Conservation (phyloP, 2,797 vertebrate genomes). For the Siniperca obscura region DNA sequence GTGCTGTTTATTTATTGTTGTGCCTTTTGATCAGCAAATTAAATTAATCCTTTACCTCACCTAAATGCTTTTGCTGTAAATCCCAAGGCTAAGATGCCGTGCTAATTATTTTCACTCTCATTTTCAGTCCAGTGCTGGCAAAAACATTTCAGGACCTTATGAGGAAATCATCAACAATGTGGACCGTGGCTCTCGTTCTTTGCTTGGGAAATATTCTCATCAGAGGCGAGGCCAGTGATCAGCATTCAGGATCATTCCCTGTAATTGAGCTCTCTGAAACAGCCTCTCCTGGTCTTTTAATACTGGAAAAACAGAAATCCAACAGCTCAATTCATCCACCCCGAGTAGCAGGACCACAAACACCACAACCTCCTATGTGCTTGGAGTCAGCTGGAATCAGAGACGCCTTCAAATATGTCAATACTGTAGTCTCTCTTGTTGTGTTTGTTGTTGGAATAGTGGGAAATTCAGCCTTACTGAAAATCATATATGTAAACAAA, state of each 20-base stretch:
- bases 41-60: constrained; percentile 37
- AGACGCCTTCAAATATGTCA: constrained; percentile 92
- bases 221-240: constrained; percentile 55
- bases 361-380: constrained; percentile 83
- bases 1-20: constrained; percentile 40
- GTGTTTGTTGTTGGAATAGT: constrained; percentile 92
- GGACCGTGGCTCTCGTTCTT: constrained; percentile 68
- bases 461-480: constrained; percentile 90
- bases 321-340: constrained; percentile 70
- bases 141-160: constrained; percentile 53
- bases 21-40: constrained; percentile 56
- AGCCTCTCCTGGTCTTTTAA: constrained; percentile 57
- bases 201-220: constrained; percentile 74
- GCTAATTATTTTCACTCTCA: constrained; percentile 67
- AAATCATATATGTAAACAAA: constrained; percentile 94
- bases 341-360: constrained; percentile 57
- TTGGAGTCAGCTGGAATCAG: constrained; percentile 82
- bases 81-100: constrained; percentile 40
- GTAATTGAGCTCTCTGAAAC: constrained; percentile 60
- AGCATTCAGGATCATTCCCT: constrained; percentile 57
- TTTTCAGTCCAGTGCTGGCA: constrained; percentile 50
- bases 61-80: constrained; percentile 44
- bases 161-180: constrained; percentile 73
- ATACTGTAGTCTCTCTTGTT: constrained; percentile 87
- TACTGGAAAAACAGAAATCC: constrained; percentile 61